Evolutionary conservation across 2,797 vertebrate genomes (phyloP), one percentile per base, ranked within the genome.

Genomic region (Sebastes elongatus): DNA sequence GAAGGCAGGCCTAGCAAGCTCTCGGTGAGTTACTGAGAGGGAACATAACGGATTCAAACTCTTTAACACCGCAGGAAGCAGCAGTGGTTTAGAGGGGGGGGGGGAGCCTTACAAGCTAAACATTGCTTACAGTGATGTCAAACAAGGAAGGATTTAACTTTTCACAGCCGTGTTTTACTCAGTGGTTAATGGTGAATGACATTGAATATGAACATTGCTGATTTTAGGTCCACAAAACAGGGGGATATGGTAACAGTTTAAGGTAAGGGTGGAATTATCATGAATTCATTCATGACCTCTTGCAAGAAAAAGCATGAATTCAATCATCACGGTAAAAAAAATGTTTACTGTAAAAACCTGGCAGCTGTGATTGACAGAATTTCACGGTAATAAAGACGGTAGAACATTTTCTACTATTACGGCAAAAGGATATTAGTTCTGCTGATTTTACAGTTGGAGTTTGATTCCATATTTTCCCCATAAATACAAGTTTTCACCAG

Each of bases 1-100:
- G 65, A 85, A 79, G 81, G 84, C 86, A 89, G 80, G 77, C 74
- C 72, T 79, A 88, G 86, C 82, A 71, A 81, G 86, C 72, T 82
- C 52, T 71, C 46, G 27, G 71, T 68, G 82, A 84, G 90, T 73
- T 74, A 84, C 71, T 81, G 71, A 75, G 71, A 84, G 63, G 71
- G 74, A 89, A 73, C 86, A 83, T 68, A 86, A 88, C 81, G 67
- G 80, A 87, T 88, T 86, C 69, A 66, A 61, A 77, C 59, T 61
- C 52, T 74, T 68, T 76, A 76, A 83, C 74, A 66, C 81, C 62
- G n/a, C 59, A 63, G 71, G 64, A 82, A 76, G 73, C 76, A 74
- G 78, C 71, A 56, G 59, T 49, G 13, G 56, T 70, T 53, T 64
- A 65, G 64, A 66, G 63, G 67, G 20, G 27, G 27, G 25, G 23